These are phyloP conservation scores for Rhorus exstirpatorius DNA, from an alignment of 2,888 invertebrate species.

Conservation along the genomic window DNA sequence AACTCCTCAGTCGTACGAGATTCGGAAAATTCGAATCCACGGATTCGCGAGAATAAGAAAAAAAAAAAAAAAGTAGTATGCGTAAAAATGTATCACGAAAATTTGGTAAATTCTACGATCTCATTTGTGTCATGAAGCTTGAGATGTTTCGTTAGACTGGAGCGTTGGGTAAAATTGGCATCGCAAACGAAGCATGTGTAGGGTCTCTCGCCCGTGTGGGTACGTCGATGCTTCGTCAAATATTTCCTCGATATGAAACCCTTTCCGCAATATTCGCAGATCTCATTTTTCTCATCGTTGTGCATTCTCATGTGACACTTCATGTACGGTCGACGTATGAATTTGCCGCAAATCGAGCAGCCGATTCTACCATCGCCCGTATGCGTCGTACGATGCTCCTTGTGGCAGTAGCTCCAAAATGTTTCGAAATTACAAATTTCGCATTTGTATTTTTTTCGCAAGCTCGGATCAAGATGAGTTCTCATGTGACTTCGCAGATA, in stretches of 20 bases:
- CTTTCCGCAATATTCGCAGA: constrained; percentile 81
- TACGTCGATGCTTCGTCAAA: constrained; percentile 77
- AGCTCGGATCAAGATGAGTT: constrained; percentile 76
- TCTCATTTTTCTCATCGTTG: constrained; percentile 80
- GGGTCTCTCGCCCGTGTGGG: constrained; percentile 80
- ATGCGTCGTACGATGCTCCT: constrained; percentile 85
- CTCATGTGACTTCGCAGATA: constrained; percentile 87
- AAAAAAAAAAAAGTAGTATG: no score
- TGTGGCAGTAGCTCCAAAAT: constrained; percentile 85
- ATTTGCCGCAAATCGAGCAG: constrained; percentile 85
- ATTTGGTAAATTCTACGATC: neutral
- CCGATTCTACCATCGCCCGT: constrained; percentile 82
- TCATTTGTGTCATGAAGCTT: constrained; percentile 71
- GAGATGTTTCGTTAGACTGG: constrained; percentile 82
- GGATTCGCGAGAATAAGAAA: no score
- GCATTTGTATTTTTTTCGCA: constrained; percentile 88
- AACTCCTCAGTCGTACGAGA: no score
- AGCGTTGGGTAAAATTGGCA: constrained; percentile 82
- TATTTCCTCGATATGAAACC: constrained; percentile 78
- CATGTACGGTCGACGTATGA: constrained; percentile 80
- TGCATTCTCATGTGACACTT: constrained; percentile 79
- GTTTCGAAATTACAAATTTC: constrained; percentile 85
- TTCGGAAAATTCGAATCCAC: neutral
- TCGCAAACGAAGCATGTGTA: constrained; percentile 82
- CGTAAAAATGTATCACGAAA: no score